phyloP scores from a whole-genome alignment of 2,797 vertebrate genomes.

The Triplophysa yarkandensis region DNA sequence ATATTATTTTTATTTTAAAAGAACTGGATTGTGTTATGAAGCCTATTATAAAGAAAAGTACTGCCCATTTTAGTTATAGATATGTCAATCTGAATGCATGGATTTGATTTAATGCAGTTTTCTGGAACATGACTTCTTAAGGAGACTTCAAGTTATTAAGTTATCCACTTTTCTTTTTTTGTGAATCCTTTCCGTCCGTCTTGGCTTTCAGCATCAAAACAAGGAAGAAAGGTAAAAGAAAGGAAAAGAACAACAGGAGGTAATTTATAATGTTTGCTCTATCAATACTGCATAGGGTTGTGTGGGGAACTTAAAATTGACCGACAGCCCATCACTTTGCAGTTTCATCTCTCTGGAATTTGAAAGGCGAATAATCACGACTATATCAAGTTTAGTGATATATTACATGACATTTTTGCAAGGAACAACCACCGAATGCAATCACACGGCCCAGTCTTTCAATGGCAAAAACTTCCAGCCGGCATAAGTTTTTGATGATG shows the following conservation, averaged over 20 bases:
- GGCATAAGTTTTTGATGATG: background rate
- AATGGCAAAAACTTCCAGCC: background rate
- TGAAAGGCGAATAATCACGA: background rate
- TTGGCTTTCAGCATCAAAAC: background rate
- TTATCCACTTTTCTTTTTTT: background rate
- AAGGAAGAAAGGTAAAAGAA: background rate
- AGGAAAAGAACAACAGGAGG: background rate
- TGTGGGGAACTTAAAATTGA: conserved; percentile 4
- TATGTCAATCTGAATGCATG: no score
- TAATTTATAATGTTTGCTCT: background rate
- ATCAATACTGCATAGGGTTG: conserved; percentile 3
- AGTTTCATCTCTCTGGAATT: background rate
- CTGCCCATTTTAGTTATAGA: no score
- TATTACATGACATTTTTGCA: background rate
- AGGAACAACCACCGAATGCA: background rate
- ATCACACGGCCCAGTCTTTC: background rate
- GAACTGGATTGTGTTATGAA: no score
- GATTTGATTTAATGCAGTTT: background rate
- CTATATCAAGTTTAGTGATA: background rate
- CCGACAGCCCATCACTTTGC: background rate
- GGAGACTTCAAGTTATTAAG: background rate
- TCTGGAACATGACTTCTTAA: background rate
- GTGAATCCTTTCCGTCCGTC: background rate
- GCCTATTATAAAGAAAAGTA: no score
- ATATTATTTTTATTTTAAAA: no score